These are phyloP conservation scores for Macaria liturata DNA, from an alignment of 2,888 invertebrate species.

Conservation along the genomic window DNA sequence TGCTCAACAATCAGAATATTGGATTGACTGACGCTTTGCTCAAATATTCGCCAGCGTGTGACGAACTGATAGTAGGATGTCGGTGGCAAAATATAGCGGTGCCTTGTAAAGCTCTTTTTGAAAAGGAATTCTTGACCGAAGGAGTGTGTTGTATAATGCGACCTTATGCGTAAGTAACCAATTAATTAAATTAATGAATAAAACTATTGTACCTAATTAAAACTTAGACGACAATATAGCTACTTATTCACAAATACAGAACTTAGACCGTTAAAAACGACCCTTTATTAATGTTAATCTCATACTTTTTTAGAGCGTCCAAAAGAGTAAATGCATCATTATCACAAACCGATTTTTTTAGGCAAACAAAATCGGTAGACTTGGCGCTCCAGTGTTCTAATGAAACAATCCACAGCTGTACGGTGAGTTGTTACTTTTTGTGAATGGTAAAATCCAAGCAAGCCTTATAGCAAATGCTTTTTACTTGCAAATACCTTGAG, in stretches of 20 bases:
- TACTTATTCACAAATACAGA: no score
- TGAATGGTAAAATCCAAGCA: no score
- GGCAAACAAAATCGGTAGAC: constrained; percentile 40
- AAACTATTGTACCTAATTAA: no score
- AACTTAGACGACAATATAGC: no score
- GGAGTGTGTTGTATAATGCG: constrained; percentile 64
- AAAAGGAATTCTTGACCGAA: constrained; percentile 50
- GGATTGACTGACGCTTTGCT: constrained; percentile 51
- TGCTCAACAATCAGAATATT: constrained; percentile 42
- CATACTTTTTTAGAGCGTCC: no score
- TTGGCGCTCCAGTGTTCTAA: constrained; percentile 55
- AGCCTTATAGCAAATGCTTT: no score
- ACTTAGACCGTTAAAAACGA: no score
- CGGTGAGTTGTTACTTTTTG: constrained; percentile 39
- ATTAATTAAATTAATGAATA: no score
- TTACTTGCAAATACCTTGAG: no score
- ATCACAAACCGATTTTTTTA: constrained; percentile 6
- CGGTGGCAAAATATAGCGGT: constrained; percentile 50
- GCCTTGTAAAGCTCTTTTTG: constrained; percentile 55
- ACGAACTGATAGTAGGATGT: constrained; percentile 47
- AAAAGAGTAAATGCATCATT: no score
- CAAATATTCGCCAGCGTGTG: constrained; percentile 49
- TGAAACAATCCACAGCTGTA: constrained; percentile 46
- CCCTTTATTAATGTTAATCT: no score
- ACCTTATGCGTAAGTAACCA: constrained; percentile 36